Base-by-base conservation (phyloP, 1,140 invertebrate species). In the Pseudobourletiella spinata region DNA sequence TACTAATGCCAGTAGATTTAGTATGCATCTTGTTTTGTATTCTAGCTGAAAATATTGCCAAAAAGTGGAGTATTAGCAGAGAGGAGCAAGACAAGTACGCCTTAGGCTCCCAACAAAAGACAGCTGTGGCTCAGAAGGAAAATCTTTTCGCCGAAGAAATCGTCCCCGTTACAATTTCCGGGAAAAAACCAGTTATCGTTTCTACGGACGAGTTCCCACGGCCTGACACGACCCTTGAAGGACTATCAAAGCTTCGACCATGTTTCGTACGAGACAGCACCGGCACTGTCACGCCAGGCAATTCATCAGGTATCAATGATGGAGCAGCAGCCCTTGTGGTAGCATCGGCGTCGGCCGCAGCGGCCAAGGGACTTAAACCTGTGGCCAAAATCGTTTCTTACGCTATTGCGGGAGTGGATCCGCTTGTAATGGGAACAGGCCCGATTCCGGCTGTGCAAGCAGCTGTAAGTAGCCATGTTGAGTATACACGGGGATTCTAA, bases 301-400 rank as follows among this genome's bases (percentile, higher is more conserved):
- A 89, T 79, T 79, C 87, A 15, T 89, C 87, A 16, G 86, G 88
- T 43, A 79, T 92, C 35, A 91, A 91, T 75, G 91, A 94, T 76
- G 89, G 90, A 16, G 89, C 91, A 39, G 89, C 90, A 28, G 86
- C 83, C 28, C 76, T 93, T 6, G 76, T 92, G 44, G 70, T 94
- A 15, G 84, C 84, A 78, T 83, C 80, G 29, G 74, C 74, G 51
- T 74, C 79, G 62, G 76, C 79, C 67, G 81, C 85, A 1, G 71
- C 71, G 46, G 70, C 72, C 24, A 75, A 77, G 66, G 75, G 76
- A 20, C 55, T 84, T 2, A 73, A 74, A 32, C 79, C 84, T 0
- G 65, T 88, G 42, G 86, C 81, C 20, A 80, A 74, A 73, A 83
- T 89, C 69, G 79, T 87, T 25, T 82, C 83, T 20, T 80, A 82